Conservation (phyloP, 1,140 invertebrate species). For the Brachystomella parvula region DNA sequence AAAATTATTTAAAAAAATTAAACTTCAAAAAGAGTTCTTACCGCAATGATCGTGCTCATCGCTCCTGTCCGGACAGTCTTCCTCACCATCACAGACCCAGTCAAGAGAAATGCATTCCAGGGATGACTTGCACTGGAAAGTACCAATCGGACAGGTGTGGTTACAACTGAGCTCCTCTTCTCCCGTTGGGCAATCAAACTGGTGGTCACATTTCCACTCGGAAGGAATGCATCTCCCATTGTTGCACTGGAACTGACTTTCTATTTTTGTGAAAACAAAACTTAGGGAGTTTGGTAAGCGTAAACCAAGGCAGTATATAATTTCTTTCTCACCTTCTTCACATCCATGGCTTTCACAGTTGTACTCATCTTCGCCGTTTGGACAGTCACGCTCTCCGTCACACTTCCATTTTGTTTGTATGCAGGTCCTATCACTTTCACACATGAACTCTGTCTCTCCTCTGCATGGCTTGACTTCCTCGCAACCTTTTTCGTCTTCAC, state of each 20-base stretch:
- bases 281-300: too few relatives aligned
- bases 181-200: constrained; percentile 83
- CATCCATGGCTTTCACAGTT: constrained; percentile 42
- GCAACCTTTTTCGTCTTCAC: constrained; percentile 62
- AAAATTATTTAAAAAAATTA: too few relatives aligned
- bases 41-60: constrained; percentile 55
- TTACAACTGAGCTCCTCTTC: constrained; percentile 73
- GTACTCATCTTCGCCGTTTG: constrained; percentile 58
- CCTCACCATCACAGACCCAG: constrained; percentile 62
- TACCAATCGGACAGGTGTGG: constrained; percentile 56
- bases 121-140: constrained; percentile 60
- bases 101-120: constrained; percentile 15
- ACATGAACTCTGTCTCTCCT: constrained; percentile 49
- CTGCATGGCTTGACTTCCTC: constrained; percentile 45
- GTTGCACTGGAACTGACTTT: constrained; percentile 52
- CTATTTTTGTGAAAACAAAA: constrained; percentile 39
- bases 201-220: constrained; percentile 67
- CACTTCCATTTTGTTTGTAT: constrained; percentile 67
- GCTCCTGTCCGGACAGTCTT: constrained; percentile 72
- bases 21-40: too few relatives aligned
- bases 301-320: not conserved
- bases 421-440: constrained; percentile 57
- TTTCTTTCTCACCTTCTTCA: not conserved
- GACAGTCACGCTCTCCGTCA: constrained; percentile 69
- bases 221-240: constrained; percentile 64